A percentile compares a stretch with the other conserved stretches of the same genome.
Conservation (phyloP, 2,888 invertebrate genomes). For the Achlya flavicornis region DNA sequence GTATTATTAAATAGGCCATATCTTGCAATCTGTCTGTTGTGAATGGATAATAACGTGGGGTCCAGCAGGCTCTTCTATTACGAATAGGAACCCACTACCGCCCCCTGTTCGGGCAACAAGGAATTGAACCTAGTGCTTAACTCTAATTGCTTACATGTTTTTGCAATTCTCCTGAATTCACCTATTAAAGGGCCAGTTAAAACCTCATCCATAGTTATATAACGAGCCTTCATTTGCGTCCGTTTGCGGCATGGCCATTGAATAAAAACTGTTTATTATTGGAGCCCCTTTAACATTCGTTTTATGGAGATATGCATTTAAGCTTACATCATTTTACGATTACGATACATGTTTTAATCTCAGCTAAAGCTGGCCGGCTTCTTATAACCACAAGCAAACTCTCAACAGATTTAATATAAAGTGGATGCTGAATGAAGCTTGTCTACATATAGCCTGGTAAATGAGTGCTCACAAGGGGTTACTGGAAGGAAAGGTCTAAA, state of each 20-base stretch:
- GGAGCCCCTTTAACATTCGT: neutral
- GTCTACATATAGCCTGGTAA: too few species aligned
- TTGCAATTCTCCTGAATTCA: constrained; percentile 60
- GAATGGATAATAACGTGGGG: constrained; percentile 68
- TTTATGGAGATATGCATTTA: constrained; percentile 20
- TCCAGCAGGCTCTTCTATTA: constrained; percentile 57
- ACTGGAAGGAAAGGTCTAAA: too few species aligned
- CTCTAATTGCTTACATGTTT: constrained; percentile 69
- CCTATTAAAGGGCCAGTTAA: constrained; percentile 56
- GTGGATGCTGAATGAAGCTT: too few species aligned
- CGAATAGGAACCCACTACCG: constrained; percentile 59
- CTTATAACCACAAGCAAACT: neutral
- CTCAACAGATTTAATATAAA: neutral
- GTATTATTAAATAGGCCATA: constrained; percentile 72
- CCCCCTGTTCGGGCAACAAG: constrained; percentile 58
- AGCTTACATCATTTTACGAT: constrained; percentile 20
- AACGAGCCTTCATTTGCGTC: constrained; percentile 27
- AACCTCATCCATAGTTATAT: constrained; percentile 23
- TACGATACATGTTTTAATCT: constrained; percentile 13
- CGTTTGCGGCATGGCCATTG: constrained; percentile 26
- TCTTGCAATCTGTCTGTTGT: constrained; percentile 65
- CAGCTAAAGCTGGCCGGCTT: neutral
- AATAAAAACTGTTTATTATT: constrained; percentile 24
- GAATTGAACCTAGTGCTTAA: constrained; percentile 64
- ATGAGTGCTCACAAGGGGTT: too few species aligned